phyloP scores from a whole-genome alignment of 2,113 vertebrate species.

The Cephalophus harveyi region DNA sequence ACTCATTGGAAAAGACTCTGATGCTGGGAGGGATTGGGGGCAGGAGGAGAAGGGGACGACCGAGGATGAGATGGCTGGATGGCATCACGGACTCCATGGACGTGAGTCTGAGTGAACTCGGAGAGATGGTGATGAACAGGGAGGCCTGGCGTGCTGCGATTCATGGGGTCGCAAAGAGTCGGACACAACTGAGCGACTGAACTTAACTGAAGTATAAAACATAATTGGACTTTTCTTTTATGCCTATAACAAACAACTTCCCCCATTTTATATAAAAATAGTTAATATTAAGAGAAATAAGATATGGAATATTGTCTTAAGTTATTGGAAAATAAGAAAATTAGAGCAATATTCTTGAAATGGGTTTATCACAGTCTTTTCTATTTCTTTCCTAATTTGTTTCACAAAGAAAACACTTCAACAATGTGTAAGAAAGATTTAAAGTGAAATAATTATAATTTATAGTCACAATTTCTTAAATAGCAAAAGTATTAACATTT shows the following conservation, averaged over 20 bases:
- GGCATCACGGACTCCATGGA: no score
- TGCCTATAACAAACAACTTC: neutral
- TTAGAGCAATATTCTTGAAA: neutral
- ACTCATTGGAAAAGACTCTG: no score
- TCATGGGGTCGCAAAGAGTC: no score
- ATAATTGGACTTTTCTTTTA: neutral
- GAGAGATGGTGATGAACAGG: no score
- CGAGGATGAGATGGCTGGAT: no score
- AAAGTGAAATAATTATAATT: neutral
- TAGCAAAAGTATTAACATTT: neutral
- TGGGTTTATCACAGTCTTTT: neutral
- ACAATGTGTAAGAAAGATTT: neutral
- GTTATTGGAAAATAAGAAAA: constrained; percentile 13
- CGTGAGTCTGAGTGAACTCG: no score
- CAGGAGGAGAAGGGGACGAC: no score
- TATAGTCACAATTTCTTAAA: neutral
- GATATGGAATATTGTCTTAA: neutral
- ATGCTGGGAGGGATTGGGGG: no score
- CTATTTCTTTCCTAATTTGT: neutral
- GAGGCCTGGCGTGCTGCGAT: no score
- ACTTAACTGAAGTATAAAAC: neutral
- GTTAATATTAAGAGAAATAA: neutral
- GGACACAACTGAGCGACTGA: no score
- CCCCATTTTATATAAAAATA: neutral
- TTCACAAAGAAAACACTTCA: constrained; percentile 18